Conservation (phyloP, 1,140 invertebrate species). For the Camponotus floridanus region DNA sequence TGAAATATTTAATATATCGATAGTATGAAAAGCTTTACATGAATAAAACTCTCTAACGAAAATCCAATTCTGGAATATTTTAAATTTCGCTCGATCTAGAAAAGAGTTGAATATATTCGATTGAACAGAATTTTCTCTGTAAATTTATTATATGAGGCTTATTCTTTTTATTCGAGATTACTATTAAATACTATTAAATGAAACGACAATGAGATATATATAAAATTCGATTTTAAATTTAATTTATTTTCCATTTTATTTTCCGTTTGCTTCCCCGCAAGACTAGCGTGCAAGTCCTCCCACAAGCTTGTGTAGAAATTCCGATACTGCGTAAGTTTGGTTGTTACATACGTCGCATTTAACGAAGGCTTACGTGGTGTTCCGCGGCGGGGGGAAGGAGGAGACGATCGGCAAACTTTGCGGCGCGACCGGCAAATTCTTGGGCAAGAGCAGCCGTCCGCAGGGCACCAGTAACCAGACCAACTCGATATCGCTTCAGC, state of each 20-base stretch:
- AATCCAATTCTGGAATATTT: background rate
- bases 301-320: slow-evolving; percentile 44
- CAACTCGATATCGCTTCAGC: slow-evolving; percentile 86
- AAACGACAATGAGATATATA: background rate
- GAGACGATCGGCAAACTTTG: slow-evolving; percentile 88
- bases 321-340: slow-evolving; percentile 36
- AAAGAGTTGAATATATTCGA: background rate
- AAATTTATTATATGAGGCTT: background rate
- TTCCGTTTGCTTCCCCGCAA: slow-evolving; percentile 8
- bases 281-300: slow-evolving; percentile 5
- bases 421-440: slow-evolving; percentile 89
- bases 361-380: slow-evolving; percentile 90
- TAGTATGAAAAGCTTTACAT: background rate
- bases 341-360: slow-evolving; percentile 61
- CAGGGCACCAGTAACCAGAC: slow-evolving; percentile 83
- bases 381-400: slow-evolving; percentile 90
- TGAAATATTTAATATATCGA: background rate
- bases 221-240: slow-evolving; percentile 48
- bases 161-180: background rate
- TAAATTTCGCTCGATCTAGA: background rate
- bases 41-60: background rate
- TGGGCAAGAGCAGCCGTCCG: slow-evolving; percentile 86
- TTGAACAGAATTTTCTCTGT: background rate
- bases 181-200: background rate
- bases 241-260: slow-evolving; percentile 36